Base-by-base conservation (phyloP, 2,797 vertebrate species). In the Spinus olivaceus region DNA sequence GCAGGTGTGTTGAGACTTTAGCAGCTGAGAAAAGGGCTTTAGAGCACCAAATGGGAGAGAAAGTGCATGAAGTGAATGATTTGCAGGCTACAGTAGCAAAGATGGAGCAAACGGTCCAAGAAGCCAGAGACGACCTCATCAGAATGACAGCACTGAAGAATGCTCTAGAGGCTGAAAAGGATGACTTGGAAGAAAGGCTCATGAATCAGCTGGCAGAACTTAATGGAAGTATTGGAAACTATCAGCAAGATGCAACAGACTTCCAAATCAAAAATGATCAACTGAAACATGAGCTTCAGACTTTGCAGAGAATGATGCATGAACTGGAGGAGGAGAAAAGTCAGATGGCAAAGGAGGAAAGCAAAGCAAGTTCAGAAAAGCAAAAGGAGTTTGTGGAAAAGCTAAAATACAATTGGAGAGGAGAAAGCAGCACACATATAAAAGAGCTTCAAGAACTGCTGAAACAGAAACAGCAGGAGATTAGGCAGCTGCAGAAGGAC, bases 171-270 rank as follows among this genome's bases (percentile, higher is more conserved):
- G 91, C 97, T 3, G 99, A 99, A 94, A 99, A 99, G 78, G 99
- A 99, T 81, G 99, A 99, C 90, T 97, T 99, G 74, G 99, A 99
- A 97, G 99, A 99, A 94, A 98, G 98, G 81, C 98, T 99, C 51
- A 99, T 99, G 99, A 99, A 99, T 97, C 99, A 99, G 88, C 87
- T 99, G 96, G 99, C 99, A 57, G 99, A 99, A 97, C 98, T 99
- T 70, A 99, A 99, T n/a, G 99, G 99, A 47, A 99, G 98, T 94
- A 99, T 99, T 24, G 99, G 99, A 6, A 98, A 99, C 96, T 99
- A 99, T 92, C 99, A 99, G 96, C 99, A 99, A 93, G 99, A 99
- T 90, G 98, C 98, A 6, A 96, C 98, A 10, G 98, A 99, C 83
- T 97, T 98, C 86, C 98, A 98, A 64, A 97, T 98, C 7, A 96